Evolutionary conservation across 1,140 invertebrate species (phyloP).

Genomic region (Bombus waltoni): DNA sequence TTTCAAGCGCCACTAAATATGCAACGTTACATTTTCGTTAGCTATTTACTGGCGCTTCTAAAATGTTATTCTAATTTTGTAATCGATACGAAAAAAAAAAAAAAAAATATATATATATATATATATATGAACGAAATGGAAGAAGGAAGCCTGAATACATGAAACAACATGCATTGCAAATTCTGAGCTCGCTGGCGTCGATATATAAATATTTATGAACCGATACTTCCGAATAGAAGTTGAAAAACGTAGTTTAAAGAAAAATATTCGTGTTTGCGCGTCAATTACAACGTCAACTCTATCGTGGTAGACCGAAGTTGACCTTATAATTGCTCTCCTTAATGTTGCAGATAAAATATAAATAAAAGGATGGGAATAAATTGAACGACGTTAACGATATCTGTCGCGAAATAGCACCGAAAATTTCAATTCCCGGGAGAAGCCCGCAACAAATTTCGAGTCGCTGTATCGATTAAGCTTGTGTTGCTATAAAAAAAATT

Average conservation of each 20-base stretch:
- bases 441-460: too few relatives aligned
- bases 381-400: too few relatives aligned
- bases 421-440: too few relatives aligned
- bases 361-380: too few relatives aligned
- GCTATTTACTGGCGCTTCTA: background rate
- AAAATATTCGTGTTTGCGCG: background rate
- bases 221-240: background rate
- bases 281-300: background rate
- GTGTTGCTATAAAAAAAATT: too few relatives aligned
- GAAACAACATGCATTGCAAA: background rate
- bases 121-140: background rate
- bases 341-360: background rate
- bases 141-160: background rate
- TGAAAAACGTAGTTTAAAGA: background rate
- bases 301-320: fast-evolving
- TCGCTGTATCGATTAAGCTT: too few relatives aligned
- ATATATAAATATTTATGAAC: background rate
- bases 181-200: background rate
- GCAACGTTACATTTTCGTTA: background rate
- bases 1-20: background rate
- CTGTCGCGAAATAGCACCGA: too few relatives aligned
- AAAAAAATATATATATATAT: too few relatives aligned
- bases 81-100: background rate
- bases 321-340: background rate
- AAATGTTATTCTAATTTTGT: background rate